Evolutionary conservation across 1,140 invertebrate species (phyloP).

Genomic region (Sogatella furcifera): DNA sequence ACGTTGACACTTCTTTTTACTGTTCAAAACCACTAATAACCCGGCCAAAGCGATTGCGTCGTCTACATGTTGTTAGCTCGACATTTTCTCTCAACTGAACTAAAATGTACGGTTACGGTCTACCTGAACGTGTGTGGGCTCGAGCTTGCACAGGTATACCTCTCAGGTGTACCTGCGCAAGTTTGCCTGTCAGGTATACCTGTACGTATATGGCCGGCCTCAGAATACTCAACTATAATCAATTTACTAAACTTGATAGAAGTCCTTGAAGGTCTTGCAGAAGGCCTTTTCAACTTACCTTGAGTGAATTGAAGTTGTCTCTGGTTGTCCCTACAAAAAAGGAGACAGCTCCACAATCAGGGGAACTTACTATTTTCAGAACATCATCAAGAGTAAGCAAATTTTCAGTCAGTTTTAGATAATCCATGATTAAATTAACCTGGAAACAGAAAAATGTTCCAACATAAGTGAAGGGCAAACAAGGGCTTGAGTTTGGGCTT

Average conservation of each 20-base stretch:
- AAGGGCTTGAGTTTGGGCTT: too few relatives aligned
- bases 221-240: too few relatives aligned
- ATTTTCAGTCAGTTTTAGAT: slow-evolving; percentile 53
- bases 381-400: slow-evolving; percentile 58
- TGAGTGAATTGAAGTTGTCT: slow-evolving; percentile 78
- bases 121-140: too few relatives aligned
- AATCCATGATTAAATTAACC: slow-evolving; percentile 48
- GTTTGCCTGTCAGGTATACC: too few relatives aligned
- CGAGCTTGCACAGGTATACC: too few relatives aligned
- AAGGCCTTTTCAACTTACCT: slow-evolving; percentile 35
- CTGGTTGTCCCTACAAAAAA: slow-evolving; percentile 86
- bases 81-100: not conserved
- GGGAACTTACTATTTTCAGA: slow-evolving; percentile 49
- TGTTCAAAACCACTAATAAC: slow-evolving; percentile 2
- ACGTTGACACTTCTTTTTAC: slow-evolving; percentile 7
- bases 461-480: too few relatives aligned
- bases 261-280: too few relatives aligned
- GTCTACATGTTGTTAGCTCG: not conserved
- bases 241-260: too few relatives aligned
- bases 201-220: too few relatives aligned
- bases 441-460: not conserved
- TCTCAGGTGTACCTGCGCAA: too few relatives aligned
- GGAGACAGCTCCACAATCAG: slow-evolving; percentile 76
- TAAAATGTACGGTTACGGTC: not conserved
- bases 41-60: slow-evolving; percentile 5